Evolutionary conservation across 2,888 invertebrate genomes (phyloP), one percentile per base, ranked within the genome.

Genomic region (Gryllus longicercus): DNA sequence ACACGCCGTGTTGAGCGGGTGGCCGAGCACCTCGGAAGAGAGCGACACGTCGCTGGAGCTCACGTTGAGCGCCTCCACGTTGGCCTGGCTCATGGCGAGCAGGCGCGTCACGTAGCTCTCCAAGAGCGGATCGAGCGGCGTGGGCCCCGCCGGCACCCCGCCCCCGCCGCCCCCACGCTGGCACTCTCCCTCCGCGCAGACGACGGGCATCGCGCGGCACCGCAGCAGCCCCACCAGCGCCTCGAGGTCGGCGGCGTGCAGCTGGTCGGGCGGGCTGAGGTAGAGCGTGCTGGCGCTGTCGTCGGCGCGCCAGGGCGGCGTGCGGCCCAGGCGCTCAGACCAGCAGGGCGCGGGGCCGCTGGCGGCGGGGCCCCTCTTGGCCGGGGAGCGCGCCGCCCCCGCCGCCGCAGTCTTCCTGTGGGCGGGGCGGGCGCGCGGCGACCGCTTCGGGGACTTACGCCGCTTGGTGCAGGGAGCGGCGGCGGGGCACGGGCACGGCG

Each of bases 81-180:
- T 88, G 14, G 84, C 85, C 51, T 88, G 87, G 0, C 89, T 88
- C 90, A 91, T 89, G n/a, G 86, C 86, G 25, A 91, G 84, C 74
- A 91, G 84, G 82, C 88, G 87, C 79, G 88, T 86, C 3, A 91
- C 88, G 83, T 89, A 89, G 12, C 86, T 86, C 5, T 87, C 84
- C 75, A 90, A 83, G 16, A 85, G 81, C 2, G 88, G 87, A 84
- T 89, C 86, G 11, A 87, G 76, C 12, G 74, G n/a, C 23, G 11
- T n/a, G 14, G 14, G 18, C 2, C 11, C 2, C 14, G 11, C 12
- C 1, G n/a, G n/a, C 21, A 74, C 5, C 14, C 21, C 10, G 49
- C 74, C 11, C 49, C 16, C n/a, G 2, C n/a, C n/a, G 10, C 16
- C 14, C 16, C 63, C 16, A 12, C 14, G 63, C 63, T 18, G 63